These are phyloP conservation scores for Drosophila parthenogenetica DNA, from an alignment of 2,888 invertebrate species.

Conservation along the genomic window DNA sequence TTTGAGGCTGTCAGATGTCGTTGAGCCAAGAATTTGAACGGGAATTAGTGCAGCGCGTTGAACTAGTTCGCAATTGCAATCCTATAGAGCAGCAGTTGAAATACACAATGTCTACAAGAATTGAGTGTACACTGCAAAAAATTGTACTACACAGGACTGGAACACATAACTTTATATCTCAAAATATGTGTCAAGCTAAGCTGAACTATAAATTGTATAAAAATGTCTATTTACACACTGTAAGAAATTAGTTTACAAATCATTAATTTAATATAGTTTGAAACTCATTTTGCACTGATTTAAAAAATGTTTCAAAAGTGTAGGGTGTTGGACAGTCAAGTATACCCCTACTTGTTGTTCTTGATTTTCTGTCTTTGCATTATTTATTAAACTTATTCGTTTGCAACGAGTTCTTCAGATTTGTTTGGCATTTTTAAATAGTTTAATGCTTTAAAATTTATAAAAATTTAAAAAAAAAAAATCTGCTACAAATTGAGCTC, in stretches of 20 bases:
- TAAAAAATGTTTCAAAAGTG: too few relatives aligned
- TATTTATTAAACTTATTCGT: constrained; percentile 12
- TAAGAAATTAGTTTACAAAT: too few relatives aligned
- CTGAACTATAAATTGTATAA: not conserved
- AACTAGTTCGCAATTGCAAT: constrained; percentile 44
- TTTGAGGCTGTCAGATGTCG: constrained; percentile 52
- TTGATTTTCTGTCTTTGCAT: constrained; percentile 8
- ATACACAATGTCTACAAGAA: constrained; percentile 5
- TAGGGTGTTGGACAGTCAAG: not conserved
- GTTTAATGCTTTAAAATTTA: not conserved
- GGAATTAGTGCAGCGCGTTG: constrained; percentile 49
- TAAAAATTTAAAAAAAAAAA: not conserved
- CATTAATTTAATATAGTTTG: too few relatives aligned
- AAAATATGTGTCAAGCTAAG: not conserved
- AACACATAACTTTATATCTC: not conserved
- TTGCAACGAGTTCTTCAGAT: not conserved
- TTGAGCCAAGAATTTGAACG: constrained; percentile 45
- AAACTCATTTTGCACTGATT: too few relatives aligned
- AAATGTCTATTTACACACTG: too few relatives aligned
- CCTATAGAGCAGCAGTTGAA: constrained; percentile 16
- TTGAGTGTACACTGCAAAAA: constrained; percentile 12
- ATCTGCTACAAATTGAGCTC: not conserved
- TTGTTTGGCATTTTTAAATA: constrained; percentile 5
- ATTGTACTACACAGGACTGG: not conserved
- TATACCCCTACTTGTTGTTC: not conserved